Base-by-base conservation (phyloP, 2,888 invertebrate genomes). In the Polietes domitor region DNA sequence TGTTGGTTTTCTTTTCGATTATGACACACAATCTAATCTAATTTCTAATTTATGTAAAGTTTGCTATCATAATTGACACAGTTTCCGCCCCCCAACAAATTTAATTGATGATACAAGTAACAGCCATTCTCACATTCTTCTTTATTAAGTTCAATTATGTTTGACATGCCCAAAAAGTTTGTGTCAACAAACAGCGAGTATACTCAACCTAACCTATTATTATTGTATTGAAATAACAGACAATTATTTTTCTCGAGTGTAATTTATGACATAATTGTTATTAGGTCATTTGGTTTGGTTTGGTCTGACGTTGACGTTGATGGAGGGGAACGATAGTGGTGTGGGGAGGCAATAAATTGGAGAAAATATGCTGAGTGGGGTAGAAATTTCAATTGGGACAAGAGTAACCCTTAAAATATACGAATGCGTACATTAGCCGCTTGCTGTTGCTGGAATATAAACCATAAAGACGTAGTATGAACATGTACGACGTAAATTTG, bases 271-370 rank as follows among this genome's bases (percentile, higher is more conserved):
- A 84, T 61, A 73, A 75, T 70, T 82, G 28, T 43, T 72, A 65
- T 81, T 83, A 77, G 80, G 83, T 83, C 80, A 83, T 72, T 32
- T 65, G n/a, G n/a, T n/a, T n/a, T n/a, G n/a, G n/a, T n/a, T n/a
- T n/a, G n/a, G n/a, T n/a, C n/a, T n/a, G n/a, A n/a, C n/a, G n/a
- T n/a, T n/a, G 15, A 1, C 4, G 10, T 19, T 65, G 65, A 3
- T 63, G 63, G 32, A 2, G 9, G 41, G 41, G 37, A 21, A 53
- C 1, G 37, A 37, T 10, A 17, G 2, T 53, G 19, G 50, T 2
- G 17, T n/a, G 5, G 50, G 50, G 50, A 6, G 50, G 50, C 17
- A 53, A 21, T 37, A 21, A 12, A 53, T 47, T 47, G 53, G 9
- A 21, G 9, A 21, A 21, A 53, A 21, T 53, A n/a, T 19, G 3